Evolutionary conservation across 2,113 vertebrate genomes (phyloP).

Genomic region (Rhipidura dahli): DNA sequence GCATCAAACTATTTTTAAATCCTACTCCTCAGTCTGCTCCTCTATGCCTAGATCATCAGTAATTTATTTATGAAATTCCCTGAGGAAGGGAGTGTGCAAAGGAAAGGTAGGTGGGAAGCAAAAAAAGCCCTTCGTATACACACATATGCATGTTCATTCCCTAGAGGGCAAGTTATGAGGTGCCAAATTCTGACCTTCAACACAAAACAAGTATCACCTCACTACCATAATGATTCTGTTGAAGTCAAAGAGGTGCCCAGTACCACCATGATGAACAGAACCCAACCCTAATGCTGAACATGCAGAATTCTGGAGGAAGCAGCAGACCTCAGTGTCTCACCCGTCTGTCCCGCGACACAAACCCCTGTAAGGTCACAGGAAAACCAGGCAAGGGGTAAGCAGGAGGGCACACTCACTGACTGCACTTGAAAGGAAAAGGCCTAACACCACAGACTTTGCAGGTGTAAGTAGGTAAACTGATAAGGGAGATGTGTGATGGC

Average conservation of each 20-base stretch:
- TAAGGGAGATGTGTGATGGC: background rate
- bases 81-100: background rate
- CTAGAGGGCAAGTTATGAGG: background rate
- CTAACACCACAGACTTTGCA: background rate
- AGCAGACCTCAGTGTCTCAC: fast-evolving
- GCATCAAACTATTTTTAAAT: slow-evolving; percentile 46
- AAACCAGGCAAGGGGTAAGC: background rate
- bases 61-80: slow-evolving; percentile 43
- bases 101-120: slow-evolving; percentile 12
- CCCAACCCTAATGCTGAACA: background rate
- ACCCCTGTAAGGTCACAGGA: background rate
- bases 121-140: background rate
- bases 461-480: background rate
- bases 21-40: slow-evolving; percentile 25
- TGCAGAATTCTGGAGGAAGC: background rate
- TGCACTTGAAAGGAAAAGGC: background rate
- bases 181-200: background rate
- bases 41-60: slow-evolving; percentile 5
- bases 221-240: background rate
- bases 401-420: background rate
- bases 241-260: background rate
- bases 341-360: background rate
- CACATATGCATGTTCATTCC: background rate
- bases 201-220: background rate
- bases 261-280: background rate